Conservation (phyloP, 2,888 invertebrate genomes). For the Protodeltote pygarga region DNA sequence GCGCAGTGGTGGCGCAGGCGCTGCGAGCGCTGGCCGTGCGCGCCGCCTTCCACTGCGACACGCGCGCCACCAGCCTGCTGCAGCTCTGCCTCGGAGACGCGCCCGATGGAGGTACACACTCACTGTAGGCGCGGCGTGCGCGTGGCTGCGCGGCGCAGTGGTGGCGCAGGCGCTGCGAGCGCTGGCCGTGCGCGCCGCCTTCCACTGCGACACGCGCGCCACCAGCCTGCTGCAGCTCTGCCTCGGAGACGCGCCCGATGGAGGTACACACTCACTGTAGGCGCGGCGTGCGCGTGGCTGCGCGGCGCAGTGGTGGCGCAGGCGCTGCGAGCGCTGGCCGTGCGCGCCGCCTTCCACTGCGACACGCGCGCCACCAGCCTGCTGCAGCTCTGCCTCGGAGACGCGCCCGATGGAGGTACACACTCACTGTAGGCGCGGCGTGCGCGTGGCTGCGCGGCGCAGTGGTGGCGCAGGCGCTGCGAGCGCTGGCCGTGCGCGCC, state of each 20-base stretch:
- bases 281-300: background rate
- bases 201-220: conserved; percentile 9
- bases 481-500: too few species aligned
- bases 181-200: conserved; percentile 68
- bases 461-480: too few species aligned
- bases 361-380: background rate
- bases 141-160: background rate
- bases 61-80: conserved; percentile 37
- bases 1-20: conserved; percentile 62
- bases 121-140: too few species aligned
- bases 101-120: conserved; percentile 47
- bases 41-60: conserved; percentile 5
- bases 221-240: conserved; percentile 48
- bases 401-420: background rate
- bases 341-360: background rate
- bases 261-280: too few species aligned
- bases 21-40: conserved; percentile 73
- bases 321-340: background rate
- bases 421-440: too few species aligned
- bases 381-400: background rate
- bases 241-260: conserved; percentile 37
- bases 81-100: conserved; percentile 44
- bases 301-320: background rate
- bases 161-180: conserved; percentile 4
- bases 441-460: background rate